Evolutionary conservation across 2,797 vertebrate species (phyloP).

Genomic region (Alosa sapidissima): DNA sequence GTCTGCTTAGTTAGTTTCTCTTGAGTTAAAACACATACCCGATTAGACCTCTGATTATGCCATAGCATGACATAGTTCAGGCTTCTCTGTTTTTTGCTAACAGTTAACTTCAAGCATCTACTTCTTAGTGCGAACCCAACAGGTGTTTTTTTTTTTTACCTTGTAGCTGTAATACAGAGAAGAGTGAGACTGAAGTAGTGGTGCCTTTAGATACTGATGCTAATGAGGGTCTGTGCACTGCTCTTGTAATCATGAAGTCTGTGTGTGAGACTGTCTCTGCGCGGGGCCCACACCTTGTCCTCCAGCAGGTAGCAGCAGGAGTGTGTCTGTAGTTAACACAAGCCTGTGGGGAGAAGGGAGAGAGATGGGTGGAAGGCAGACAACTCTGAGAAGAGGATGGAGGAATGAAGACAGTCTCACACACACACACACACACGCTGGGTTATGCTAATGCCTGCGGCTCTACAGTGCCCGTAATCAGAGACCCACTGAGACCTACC

Average conservation of each 20-base stretch:
- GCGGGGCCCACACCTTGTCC: neutral
- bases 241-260: neutral
- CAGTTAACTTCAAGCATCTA: neutral
- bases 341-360: neutral
- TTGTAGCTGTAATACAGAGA: neutral
- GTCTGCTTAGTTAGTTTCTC: no score
- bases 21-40: no score
- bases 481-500: conserved; percentile 71
- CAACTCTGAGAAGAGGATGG: conserved; percentile 26
- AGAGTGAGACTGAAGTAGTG: neutral
- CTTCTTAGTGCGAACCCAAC: neutral
- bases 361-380: conserved; percentile 30
- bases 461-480: conserved; percentile 68
- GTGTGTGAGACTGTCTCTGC: neutral
- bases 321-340: neutral
- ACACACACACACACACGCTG: conserved; percentile 61
- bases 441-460: conserved; percentile 72
- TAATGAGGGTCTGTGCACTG: neutral
- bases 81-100: neutral
- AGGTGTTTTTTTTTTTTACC: neutral
- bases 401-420: neutral
- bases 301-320: neutral
- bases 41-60: no score
- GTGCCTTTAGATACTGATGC: neutral
- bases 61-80: neutral